Evolutionary conservation across 2,113 vertebrate genomes (phyloP).

Genomic region (Trinectes maculatus): DNA sequence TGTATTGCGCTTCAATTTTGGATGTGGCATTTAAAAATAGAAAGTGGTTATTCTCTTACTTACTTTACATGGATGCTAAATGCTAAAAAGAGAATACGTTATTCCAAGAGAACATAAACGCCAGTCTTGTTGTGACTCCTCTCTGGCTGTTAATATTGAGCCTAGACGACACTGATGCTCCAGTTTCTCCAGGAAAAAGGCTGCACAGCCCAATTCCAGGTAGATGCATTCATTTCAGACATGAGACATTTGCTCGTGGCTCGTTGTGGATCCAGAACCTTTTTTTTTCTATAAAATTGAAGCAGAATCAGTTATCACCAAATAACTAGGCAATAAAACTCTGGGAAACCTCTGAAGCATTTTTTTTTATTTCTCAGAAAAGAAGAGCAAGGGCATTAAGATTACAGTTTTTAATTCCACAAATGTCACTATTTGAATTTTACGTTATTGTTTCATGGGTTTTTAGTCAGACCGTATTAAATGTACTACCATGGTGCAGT

Average conservation of each 20-base stretch:
- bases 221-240: conserved; percentile 29
- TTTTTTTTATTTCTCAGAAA: conserved; percentile 1
- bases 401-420: not conserved
- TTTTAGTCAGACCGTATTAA: conserved; percentile 22
- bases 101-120: conserved; percentile 44
- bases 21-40: conserved; percentile 38
- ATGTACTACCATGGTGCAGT: not conserved
- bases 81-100: conserved; percentile 37
- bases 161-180: conserved; percentile 11
- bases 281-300: conserved; percentile 24
- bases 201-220: conserved; percentile 37
- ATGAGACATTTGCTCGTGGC: conserved; percentile 1
- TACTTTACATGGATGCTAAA: conserved; percentile 14
- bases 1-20: conserved; percentile 33
- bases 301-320: conserved; percentile 20
- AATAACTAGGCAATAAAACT: conserved; percentile 20
- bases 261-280: conserved; percentile 32
- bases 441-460: conserved; percentile 1
- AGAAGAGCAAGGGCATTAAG: not conserved
- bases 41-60: conserved; percentile 31
- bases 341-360: conserved; percentile 5
- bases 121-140: conserved; percentile 25
- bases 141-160: conserved; percentile 21
- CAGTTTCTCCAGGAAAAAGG: conserved; percentile 7
- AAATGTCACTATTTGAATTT: conserved; percentile 14